Base-by-base conservation (phyloP, 2,888 invertebrate genomes). In the Brenthis hecate region DNA sequence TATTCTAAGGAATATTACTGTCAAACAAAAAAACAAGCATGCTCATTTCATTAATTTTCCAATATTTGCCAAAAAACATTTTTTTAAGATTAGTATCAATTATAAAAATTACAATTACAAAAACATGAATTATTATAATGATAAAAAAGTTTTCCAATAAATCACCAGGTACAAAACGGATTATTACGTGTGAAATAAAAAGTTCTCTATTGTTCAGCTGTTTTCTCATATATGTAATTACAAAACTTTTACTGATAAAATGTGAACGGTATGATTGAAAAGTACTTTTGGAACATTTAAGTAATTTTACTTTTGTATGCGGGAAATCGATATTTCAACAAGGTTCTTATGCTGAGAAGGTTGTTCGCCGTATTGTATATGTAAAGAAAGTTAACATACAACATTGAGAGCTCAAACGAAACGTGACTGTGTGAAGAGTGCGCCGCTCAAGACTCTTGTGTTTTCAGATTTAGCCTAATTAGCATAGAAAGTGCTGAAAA, bases 401-500 rank as follows among this genome's bases (percentile, higher is more conserved):
- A 67, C 57, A 16, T 56, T 36, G 54, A 56, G 63, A 50, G 63
- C 28, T 50, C 50, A 61, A 58, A 50, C 50, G 54, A 64, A 66
- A 70, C 70, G 66, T 70, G 70, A 66, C 70, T 55, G 23, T 47
- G 50, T 60, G 14, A 63, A 64, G 53, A 56, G 19, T 58, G 54
- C 47, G 51, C 43, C 55, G 58, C 70, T 70, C 58, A 63, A 50
- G 55, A 32, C 58, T 55, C 65, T 62, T 62, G 48, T 62, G 56
- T 62, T 62, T 60, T 64, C 55, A 51, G 56, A 70, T 63, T 66
- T 58, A 56, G 50, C 55, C 28, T 64, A 63, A 67, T 66, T 66
- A 70, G 51, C 32, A 55, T 66, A 63, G 55, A 66, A 57, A 47
- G 66, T 56, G 11, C n/a, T 48, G 23, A 1, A 16, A 48, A 48